These are phyloP conservation scores for Dromaius novaehollandiae DNA, from an alignment of 2,113 vertebrate species.

Conservation along the genomic window DNA sequence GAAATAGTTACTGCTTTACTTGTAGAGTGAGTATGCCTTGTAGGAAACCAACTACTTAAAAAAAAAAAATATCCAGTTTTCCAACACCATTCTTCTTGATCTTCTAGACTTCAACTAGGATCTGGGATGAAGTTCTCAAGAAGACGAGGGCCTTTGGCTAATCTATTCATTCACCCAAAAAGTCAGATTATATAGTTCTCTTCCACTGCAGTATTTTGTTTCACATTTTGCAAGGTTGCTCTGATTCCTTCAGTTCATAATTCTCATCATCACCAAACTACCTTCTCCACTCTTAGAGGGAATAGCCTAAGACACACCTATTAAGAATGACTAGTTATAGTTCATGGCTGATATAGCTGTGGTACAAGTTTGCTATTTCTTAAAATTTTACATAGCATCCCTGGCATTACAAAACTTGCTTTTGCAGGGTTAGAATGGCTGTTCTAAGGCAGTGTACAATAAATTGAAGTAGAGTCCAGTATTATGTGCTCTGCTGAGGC, in stretches of 20 bases:
- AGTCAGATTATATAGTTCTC: background rate
- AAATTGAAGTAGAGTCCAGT: background rate
- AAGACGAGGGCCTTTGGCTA: background rate
- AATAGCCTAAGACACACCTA: background rate
- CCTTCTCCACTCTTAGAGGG: background rate
- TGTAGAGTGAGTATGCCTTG: background rate
- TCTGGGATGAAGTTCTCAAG: background rate
- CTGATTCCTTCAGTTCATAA: background rate
- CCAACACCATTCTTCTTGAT: background rate
- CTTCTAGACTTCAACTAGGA: background rate
- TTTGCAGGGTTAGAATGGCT: background rate
- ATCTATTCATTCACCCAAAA: background rate
- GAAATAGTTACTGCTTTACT: background rate
- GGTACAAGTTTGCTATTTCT: background rate
- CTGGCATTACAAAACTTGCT: background rate
- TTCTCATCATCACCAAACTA: background rate
- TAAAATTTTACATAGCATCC: background rate
- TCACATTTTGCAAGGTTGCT: background rate
- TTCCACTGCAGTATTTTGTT: background rate
- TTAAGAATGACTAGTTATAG: background rate
- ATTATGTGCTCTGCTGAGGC: background rate
- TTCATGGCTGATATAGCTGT: background rate
- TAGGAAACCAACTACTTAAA: background rate
- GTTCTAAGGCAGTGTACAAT: background rate
- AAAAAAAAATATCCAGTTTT: background rate